Base-by-base conservation (phyloP, 1,140 invertebrate species). In the Papilio polytes region DNA sequence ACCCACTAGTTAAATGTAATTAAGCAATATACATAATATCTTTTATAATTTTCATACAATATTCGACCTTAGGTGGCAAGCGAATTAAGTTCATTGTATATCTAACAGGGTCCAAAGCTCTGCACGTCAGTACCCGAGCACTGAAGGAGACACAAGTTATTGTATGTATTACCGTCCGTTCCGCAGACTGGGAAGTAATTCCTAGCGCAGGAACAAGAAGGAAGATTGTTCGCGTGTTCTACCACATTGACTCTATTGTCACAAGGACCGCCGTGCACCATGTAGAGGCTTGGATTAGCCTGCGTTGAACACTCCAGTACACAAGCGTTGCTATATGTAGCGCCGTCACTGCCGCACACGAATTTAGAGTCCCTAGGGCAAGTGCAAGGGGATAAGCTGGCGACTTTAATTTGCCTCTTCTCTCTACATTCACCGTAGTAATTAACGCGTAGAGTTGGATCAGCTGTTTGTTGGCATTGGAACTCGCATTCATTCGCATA, bases 111-210 rank as follows among this genome's bases (percentile, higher is more conserved):
- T 0, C 85, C 83, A 46, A 72, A 48, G 72, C 77, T 51, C 48
- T 86, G 70, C 3, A 53, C 79, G 31, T 59, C 10, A 3, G 36
- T 31, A 6, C 83, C 82, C 12, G 78, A 74, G 74, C 87, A 88
- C 31, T 82, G 78, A 3, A 88, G 59, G 0, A 88, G 56, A 20
- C 87, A 87, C 12, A 51, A 12, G 80, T 86, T 88, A 22, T 31
- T 66, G 76, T 85, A 87, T 0, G 84, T 88, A 15, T 66, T 48
- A 3, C 86, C 87, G 41, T 88, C 81, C 56, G 63, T 81, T 3
- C 85, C 87, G 74, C 87, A 88, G 0, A 89, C 86, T 2, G 83
- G 86, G 36, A 70, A 81, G 18, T 79, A 56, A 13, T 86, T 77
- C 26, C 77, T 74, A 1, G 85, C 81, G 44, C 87, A 89, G 2